A percentile compares a stretch with the other conserved stretches of the same genome.
Evolutionary conservation across 1,140 invertebrate genomes (phyloP).

Genomic region (Drosophila malerkotliana): DNA sequence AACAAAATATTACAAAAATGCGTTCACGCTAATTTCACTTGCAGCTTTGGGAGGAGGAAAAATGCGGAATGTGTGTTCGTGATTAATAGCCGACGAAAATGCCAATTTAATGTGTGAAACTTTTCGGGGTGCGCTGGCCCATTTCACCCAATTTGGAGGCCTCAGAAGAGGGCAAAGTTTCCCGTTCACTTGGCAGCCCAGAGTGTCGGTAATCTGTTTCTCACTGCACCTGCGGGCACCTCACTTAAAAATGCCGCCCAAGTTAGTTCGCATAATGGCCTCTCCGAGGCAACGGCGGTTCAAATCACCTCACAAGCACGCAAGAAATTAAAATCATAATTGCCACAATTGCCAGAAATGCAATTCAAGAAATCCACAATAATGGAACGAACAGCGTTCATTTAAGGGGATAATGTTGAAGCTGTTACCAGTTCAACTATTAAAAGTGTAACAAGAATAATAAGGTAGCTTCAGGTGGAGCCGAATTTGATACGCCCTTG

Average conservation of each 20-base stretch:
- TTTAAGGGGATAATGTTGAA: too few relatives aligned
- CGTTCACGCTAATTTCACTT: constrained; percentile 18
- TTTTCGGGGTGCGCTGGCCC: background rate
- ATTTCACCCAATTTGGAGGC: too few relatives aligned
- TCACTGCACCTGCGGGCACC: background rate
- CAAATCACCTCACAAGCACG: background rate
- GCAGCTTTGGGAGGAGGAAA: background rate
- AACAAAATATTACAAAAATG: constrained; percentile 11
- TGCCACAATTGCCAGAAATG: background rate
- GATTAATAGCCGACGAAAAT: constrained; percentile 15
- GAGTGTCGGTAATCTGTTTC: background rate
- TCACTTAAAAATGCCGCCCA: too few relatives aligned
- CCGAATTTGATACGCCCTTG: too few relatives aligned
- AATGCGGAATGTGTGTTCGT: background rate
- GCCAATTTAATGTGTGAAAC: constrained; percentile 5
- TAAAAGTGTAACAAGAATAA: too few relatives aligned
- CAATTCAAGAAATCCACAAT: background rate
- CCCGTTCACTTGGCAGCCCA: background rate
- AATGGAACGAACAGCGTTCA: too few relatives aligned
- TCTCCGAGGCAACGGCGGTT: background rate
- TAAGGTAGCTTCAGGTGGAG: too few relatives aligned
- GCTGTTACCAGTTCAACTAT: too few relatives aligned
- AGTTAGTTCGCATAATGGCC: background rate
- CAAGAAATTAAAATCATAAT: background rate
- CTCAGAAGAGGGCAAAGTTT: background rate